These are phyloP conservation scores for Alosa sapidissima DNA, from an alignment of 2,797 vertebrate species.

Conservation along the genomic window DNA sequence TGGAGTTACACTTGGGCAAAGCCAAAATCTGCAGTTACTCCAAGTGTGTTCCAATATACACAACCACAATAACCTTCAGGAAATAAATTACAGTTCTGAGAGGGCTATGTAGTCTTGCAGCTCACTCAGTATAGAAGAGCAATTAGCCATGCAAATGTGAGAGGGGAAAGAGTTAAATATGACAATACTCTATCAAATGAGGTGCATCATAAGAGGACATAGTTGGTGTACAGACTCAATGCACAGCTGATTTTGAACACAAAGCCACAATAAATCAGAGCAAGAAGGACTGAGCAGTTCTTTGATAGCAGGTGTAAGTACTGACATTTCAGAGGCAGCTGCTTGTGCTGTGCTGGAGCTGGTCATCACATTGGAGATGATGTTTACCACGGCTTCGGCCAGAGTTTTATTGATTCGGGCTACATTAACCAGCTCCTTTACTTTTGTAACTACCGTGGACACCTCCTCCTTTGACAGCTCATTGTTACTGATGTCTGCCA, in stretches of 20 bases:
- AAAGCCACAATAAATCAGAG: neutral
- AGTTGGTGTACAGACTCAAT: neutral
- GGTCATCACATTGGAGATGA: conserved; percentile 94
- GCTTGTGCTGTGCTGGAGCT: conserved; percentile 78
- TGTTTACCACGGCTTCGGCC: conserved; percentile 84
- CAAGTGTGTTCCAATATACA: no score
- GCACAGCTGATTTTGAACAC: neutral
- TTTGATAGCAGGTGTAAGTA: neutral
- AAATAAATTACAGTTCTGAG: no score
- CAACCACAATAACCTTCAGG: no score
- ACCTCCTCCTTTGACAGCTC: conserved; percentile 84
- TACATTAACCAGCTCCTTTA: conserved; percentile 86
- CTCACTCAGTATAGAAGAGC: no score
- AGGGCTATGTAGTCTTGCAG: no score
- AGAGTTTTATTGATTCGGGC: conserved; percentile 84
- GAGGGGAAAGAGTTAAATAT: no score
- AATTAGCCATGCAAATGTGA: no score
- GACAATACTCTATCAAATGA: neutral
- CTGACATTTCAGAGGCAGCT: conserved; percentile 83
- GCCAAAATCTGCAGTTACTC: no score
- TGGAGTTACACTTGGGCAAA: no score
- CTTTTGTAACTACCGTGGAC: conserved; percentile 82
- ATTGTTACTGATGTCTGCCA: conserved; percentile 82
- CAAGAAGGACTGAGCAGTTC: neutral
- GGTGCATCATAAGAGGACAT: no score